Evolutionary conservation across 2,797 vertebrate species (phyloP), one percentile per base, ranked within the genome.

Genomic region (Dallia pectoralis): DNA sequence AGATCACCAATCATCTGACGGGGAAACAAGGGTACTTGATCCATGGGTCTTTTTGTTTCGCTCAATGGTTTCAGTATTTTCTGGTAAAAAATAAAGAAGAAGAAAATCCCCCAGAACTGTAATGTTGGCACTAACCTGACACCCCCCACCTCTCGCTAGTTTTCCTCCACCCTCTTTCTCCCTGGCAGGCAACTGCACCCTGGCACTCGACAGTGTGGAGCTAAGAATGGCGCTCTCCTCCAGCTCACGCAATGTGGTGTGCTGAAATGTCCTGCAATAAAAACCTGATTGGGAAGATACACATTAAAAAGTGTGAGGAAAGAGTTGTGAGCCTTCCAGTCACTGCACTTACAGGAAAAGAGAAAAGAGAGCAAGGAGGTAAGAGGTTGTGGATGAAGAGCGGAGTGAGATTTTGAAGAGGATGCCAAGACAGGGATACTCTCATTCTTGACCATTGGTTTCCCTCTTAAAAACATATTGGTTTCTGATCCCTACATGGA

Each of bases 191-290:
- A 61, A 76, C 78, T 71, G 76, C 86, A 85, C 79, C 86, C 90
- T 92, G 91, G 91, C 89, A 89, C 85, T 84, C 81, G 25, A 71
- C 74, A 71, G 79, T 76, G 86, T 85, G 70, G 86, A 84, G 91
- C 92, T 93, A 93, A 93, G 93, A 93, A 93, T 92, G 90, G 91
- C 91, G 89, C 80, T 63, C 88, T 89, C 77, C 81, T 88, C 85
- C 86, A 2, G 85, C 91, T 93, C 92, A 94, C 92, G 92, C 93
- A 87, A 93, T 94, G 92, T 86, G 91, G 93, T 93, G 91, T 81
- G 81, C 88, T 91, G 90, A 93, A 89, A 93, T 91, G 92, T 93
- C 93, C 92, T 93, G 91, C 91, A 90, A 90, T 94, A 92, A 93
- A 89, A 91, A 87, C 74, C 79, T 91, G 90, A 91, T 92, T 90